Base-by-base conservation (phyloP, 2,113 vertebrate genomes). In the Cariama cristata region DNA sequence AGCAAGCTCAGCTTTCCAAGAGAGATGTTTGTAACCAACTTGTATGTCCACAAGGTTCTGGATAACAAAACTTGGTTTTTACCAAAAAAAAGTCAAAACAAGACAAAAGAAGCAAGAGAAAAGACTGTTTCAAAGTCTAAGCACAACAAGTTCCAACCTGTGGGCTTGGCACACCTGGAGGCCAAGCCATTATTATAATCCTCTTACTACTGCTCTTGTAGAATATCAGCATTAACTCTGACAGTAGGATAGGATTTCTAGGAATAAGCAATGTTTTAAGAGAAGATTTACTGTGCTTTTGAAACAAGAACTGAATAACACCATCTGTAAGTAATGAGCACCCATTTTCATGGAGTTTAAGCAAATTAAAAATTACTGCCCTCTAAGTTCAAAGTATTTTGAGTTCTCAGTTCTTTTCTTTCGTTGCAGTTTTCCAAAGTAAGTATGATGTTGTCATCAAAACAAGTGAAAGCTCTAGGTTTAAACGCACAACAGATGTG, bases 291-390 rank as follows among this genome's bases (percentile, higher is more conserved):
- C 3, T 8, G 28, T 35, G 7, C 49, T 95, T 88, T 50, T 86
- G 24, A 76, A 94, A 88, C 27, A 86, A 44, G 47, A 91, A 42
- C 14, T 40, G 23, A 72, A 68, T 22, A 88, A 35, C 24, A 77
- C 13, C 12, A 58, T 32, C 22, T 22, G 2, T 44, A 89, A 88
- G 22, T 67, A 91, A 50, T 0, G 0, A 75, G 33, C 5, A 63
- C 1, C 3, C 0, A 0, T 22, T 44, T 68, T 86, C 63, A 87
- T 13, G 8, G 12, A 79, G 14, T 50, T 90, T 27, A 86, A 50
- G 28, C 26, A 69, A 91, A 93, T 33, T 81, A 52, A 74, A 38
- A 86, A 71, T 20, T 67, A 79, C 42, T 76, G 4, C 28, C 38
- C n/a, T 63, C 40, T 32, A 72, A 88, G 14, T n/a, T 83, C 16